Evolutionary conservation across 2,888 invertebrate genomes (phyloP).

Genomic region (Arctia plantaginis): DNA sequence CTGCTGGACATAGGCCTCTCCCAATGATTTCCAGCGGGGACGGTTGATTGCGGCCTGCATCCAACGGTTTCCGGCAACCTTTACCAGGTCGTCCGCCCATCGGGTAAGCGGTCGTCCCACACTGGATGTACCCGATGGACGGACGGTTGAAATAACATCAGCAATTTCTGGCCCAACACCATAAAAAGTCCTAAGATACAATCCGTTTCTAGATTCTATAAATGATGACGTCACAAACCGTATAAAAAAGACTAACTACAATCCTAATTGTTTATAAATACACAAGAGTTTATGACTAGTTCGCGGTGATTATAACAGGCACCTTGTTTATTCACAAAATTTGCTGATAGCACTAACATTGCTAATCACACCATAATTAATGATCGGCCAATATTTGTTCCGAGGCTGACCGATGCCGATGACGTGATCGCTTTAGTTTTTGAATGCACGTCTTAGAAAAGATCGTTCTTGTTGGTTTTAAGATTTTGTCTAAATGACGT

Average conservation of each 20-base stretch:
- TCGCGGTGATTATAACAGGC: conserved; percentile 4
- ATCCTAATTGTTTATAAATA: background rate
- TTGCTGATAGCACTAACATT: conserved; percentile 35
- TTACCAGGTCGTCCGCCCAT: no score
- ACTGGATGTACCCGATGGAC: no score
- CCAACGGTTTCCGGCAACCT: no score
- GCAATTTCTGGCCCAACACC: no score
- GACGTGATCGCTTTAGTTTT: conserved; percentile 31
- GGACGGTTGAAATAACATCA: no score
- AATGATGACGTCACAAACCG: background rate
- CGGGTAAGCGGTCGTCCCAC: no score
- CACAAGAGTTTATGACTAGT: background rate
- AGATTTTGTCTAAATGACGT: background rate
- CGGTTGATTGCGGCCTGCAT: no score
- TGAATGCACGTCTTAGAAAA: conserved; percentile 24
- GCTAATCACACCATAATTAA: conserved; percentile 49
- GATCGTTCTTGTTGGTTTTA: background rate
- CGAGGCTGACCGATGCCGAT: conserved; percentile 17
- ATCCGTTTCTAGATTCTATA: no score
- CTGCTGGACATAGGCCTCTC: no score
- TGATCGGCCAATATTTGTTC: conserved; percentile 40
- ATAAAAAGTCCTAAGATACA: no score
- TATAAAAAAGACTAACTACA: background rate
- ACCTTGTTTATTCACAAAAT: conserved; percentile 25
- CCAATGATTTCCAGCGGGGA: no score